Percentiles rank a stretch among this genome's conserved stretches.
These are phyloP conservation scores for Limenitis camilla DNA, from an alignment of 2,888 invertebrate genomes.

Conservation along the genomic window DNA sequence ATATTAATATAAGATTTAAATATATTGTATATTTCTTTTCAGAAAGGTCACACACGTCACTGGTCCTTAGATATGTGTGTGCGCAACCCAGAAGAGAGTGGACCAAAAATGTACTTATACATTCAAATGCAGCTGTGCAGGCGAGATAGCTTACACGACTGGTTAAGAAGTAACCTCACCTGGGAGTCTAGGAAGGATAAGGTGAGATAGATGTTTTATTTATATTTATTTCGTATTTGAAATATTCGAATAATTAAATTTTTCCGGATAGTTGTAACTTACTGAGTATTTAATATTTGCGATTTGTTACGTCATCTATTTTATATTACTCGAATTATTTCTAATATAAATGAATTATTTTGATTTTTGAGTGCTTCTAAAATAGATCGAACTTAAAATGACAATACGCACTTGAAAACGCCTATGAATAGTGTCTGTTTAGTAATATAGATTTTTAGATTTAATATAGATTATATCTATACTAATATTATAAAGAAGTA, in stretches of 20 bases:
- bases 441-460: too few species aligned
- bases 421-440: too few species aligned
- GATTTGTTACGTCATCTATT: too few species aligned
- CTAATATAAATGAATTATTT: too few species aligned
- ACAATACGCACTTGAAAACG: too few species aligned
- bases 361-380: too few species aligned
- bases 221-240: not conserved
- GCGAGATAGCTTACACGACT: conserved; percentile 91
- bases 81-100: conserved; percentile 17
- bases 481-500: not conserved
- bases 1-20: not conserved
- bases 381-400: too few species aligned
- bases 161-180: conserved; percentile 80
- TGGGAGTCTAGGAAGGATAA: conserved; percentile 57
- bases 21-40: conserved; percentile 8
- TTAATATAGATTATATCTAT: too few species aligned
- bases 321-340: too few species aligned
- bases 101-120: conserved; percentile 83
- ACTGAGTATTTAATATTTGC: too few species aligned
- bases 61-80: conserved; percentile 61
- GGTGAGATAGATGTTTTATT: conserved; percentile 27
- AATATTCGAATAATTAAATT: too few species aligned
- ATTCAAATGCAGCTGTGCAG: conserved; percentile 98
- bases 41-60: conserved; percentile 66
- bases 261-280: too few species aligned